Percentiles rank a stretch among this genome's conserved stretches.
Conservation (phyloP, 2,888 invertebrate species). For the Aplocera efformata region DNA sequence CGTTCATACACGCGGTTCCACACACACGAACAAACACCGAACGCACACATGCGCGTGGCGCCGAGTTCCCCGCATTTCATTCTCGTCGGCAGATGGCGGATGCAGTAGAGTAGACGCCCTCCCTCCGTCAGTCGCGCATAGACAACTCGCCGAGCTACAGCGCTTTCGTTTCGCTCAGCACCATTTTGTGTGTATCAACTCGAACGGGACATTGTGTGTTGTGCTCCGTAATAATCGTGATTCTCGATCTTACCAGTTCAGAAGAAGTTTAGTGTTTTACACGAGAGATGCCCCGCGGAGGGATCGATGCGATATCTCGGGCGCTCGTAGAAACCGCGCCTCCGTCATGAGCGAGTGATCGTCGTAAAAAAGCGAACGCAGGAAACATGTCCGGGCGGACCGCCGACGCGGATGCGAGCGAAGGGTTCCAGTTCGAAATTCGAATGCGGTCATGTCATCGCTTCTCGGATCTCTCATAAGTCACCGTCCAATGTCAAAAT, state of each 20-base stretch:
- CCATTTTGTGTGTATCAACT: constrained; percentile 77
- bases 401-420: constrained; percentile 77
- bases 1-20: constrained; percentile 38
- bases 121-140: constrained; percentile 74
- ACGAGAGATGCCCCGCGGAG: constrained; percentile 70
- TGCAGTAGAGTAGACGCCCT: constrained; percentile 68
- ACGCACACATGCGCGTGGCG: constrained; percentile 49
- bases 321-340: constrained; percentile 77
- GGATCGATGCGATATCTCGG: constrained; percentile 76
- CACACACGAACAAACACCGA: constrained; percentile 35
- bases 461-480: constrained; percentile 78
- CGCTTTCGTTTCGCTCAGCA: constrained; percentile 64
- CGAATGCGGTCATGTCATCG: constrained; percentile 81
- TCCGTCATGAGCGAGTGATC: constrained; percentile 79
- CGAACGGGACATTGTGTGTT: constrained; percentile 79
- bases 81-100: constrained; percentile 81
- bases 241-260: constrained; percentile 55
- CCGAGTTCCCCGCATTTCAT: constrained; percentile 74
- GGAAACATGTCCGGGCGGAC: constrained; percentile 79
- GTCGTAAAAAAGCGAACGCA: constrained; percentile 79
- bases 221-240: constrained; percentile 73
- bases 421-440: constrained; percentile 80
- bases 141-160: constrained; percentile 73
- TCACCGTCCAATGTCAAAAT: constrained; percentile 80
- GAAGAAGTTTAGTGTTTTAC: constrained; percentile 60